Base-by-base conservation (phyloP, 2,113 vertebrate genomes). In the Oxyura jamaicensis region DNA sequence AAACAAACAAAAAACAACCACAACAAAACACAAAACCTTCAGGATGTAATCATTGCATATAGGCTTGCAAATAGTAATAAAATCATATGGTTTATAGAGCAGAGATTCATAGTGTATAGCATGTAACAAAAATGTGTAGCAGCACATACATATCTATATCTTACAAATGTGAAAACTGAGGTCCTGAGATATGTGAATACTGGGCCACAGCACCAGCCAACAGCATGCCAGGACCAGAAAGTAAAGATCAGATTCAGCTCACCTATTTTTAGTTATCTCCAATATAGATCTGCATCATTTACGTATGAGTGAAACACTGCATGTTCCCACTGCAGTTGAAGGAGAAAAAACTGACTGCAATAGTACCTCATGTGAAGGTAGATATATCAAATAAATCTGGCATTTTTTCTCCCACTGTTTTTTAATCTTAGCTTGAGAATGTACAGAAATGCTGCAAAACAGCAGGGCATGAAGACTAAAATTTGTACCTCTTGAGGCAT, bases 301-400 rank as follows among this genome's bases (percentile, higher is more conserved):
- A 19, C 0, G 0, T 10, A 4, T 8, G 46, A 67, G 5, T n/a
- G 52, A 62, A 89, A 5, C 21, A 63, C 11, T 6, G 62, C 28
- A 39, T 31, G 41, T 66, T 83, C 22, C n/a, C 4, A 6, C 11
- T 46, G 66, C 33, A 46, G 65, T 46, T 46, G 23, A 46, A 84
- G 14, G 8, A 59, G 56, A 59, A 76, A 52, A 8, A 66, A 0
- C 3, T 74, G 11, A 16, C 2, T 58, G 20, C 13, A 71, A 16
- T 4, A 25, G 23, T 25, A 22, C 4, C 1, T 73, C 5, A 6
- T 13, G 7, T 16, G 35, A 83, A 88, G 91, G 25, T 44, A 31
- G 42, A 44, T 58, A 41, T 9, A 3, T 83, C 6, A 76, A 67
- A 63, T 15, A 16, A 16, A 6, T 20, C 39, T 50, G 42, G 13